A percentile compares a stretch with the other conserved stretches of the same genome.
Evolutionary conservation across 2,888 invertebrate genomes (phyloP).

Genomic region (Leucophenga maculata): DNA sequence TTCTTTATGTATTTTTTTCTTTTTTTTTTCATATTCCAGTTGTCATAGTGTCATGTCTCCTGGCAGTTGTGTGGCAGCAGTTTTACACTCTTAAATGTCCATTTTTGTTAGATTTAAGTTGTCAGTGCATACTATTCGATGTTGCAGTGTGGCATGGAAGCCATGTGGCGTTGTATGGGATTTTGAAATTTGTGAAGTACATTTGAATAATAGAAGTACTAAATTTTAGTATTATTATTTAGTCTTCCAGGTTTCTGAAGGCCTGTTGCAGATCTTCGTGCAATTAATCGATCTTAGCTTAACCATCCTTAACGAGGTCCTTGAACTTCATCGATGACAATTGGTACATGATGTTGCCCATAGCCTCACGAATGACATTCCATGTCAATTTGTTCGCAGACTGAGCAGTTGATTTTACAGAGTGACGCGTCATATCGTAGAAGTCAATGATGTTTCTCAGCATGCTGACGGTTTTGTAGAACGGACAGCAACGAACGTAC

Average conservation of each 20-base stretch:
- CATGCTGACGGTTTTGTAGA: slow-evolving; percentile 99
- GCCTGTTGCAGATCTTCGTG: slow-evolving; percentile 97
- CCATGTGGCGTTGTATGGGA: too few relatives aligned
- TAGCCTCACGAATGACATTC: slow-evolving; percentile 96
- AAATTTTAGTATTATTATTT: slow-evolving; percentile 73
- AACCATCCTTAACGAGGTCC: slow-evolving; percentile 99
- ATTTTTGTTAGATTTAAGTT: not conserved
- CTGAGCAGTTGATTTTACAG: slow-evolving; percentile 98
- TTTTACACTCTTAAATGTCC: slow-evolving; percentile 3
- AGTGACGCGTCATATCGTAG: slow-evolving; percentile 98
- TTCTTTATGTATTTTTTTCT: not conserved
- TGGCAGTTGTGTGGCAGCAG: slow-evolving; percentile 4
- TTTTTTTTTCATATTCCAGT: not conserved
- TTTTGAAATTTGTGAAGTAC: too few relatives aligned
- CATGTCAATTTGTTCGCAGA: slow-evolving; percentile 99
- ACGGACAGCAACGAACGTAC: slow-evolving; percentile 98
- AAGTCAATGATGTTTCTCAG: slow-evolving; percentile 97
- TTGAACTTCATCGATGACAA: slow-evolving; percentile 99
- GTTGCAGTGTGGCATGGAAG: too few relatives aligned
- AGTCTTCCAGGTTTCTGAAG: slow-evolving; percentile 99
- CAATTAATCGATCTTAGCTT: slow-evolving; percentile 97
- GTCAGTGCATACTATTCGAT: not conserved
- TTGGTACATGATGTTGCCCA: slow-evolving; percentile 97
- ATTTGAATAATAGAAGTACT: too few relatives aligned
- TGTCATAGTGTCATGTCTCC: slow-evolving; percentile 14